Conservation (phyloP, 2,797 vertebrate genomes). For the Phalanger gymnotis region DNA sequence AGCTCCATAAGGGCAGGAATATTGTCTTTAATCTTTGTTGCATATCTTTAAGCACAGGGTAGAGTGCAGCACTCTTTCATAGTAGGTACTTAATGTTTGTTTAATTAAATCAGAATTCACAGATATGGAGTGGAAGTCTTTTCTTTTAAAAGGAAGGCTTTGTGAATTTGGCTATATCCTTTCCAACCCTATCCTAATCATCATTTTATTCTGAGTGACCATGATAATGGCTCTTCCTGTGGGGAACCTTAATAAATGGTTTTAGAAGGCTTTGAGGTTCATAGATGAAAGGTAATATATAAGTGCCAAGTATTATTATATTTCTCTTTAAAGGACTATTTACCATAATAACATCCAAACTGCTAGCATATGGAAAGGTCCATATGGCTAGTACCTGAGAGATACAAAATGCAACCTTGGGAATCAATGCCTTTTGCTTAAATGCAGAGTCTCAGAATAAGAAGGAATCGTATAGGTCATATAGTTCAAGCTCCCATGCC, state of each 20-base stretch:
- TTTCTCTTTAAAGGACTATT: conserved; percentile 50
- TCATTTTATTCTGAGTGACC: conserved; percentile 44
- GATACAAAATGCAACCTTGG: conserved; percentile 5
- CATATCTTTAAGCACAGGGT: background rate
- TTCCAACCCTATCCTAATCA: conserved; percentile 43
- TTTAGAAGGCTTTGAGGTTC: conserved; percentile 51
- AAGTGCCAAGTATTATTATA: conserved; percentile 51
- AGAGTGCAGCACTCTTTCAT: background rate
- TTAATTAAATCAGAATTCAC: background rate
- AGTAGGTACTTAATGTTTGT: background rate
- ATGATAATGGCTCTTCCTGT: conserved; percentile 48
- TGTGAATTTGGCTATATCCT: conserved; percentile 19
- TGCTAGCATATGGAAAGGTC: conserved; percentile 15
- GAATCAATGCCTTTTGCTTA: conserved; percentile 35
- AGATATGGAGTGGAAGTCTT: background rate
- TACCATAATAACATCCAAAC: conserved; percentile 56
- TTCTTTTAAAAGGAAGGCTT: background rate
- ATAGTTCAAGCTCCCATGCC: background rate
- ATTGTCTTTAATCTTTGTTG: background rate
- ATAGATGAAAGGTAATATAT: conserved; percentile 52
- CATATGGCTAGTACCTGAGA: conserved; percentile 36
- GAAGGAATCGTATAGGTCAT: background rate
- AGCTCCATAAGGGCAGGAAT: background rate
- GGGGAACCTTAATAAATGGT: conserved; percentile 52
- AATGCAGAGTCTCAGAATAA: background rate